phyloP scores from a whole-genome alignment of 2,888 invertebrate genomes.

The Uloborus plumipes region DNA sequence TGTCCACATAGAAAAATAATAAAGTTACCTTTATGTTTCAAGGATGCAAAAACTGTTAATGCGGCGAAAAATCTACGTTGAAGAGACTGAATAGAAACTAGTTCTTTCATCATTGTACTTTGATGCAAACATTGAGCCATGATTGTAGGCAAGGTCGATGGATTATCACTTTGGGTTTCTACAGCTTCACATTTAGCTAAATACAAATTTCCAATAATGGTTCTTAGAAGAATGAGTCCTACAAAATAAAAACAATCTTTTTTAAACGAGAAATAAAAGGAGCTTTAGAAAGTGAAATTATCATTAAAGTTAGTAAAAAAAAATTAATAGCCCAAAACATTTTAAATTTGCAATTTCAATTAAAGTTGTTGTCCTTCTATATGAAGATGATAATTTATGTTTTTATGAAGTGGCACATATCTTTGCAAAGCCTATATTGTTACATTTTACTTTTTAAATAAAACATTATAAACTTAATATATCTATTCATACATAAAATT shows the following conservation, averaged over 20 bases:
- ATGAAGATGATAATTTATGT: no score
- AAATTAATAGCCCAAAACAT: no score
- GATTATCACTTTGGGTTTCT: not conserved
- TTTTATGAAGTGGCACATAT: no score
- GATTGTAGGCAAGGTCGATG: constrained; percentile 8
- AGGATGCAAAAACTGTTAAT: constrained; percentile 27
- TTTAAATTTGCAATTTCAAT: no score
- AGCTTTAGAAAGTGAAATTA: no score
- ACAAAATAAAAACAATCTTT: not conserved
- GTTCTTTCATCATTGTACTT: constrained; percentile 17
- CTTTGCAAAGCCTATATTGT: no score
- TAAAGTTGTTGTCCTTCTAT: no score
- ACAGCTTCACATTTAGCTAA: constrained; percentile 15
- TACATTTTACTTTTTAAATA: no score
- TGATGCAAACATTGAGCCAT: constrained; percentile 37
- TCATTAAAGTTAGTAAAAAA: no score
- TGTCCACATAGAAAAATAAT: no score
- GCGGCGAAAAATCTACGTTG: constrained; percentile 30
- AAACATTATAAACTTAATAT: no score
- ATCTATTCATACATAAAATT: no score
- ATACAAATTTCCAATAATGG: constrained; percentile 23
- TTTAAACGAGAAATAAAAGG: not conserved
- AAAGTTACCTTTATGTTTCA: constrained; percentile 32
- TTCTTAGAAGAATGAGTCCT: constrained; percentile 29
- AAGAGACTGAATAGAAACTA: not conserved